phyloP scores from a whole-genome alignment of 2,797 vertebrate genomes.

The Liparis tanakae region DNA sequence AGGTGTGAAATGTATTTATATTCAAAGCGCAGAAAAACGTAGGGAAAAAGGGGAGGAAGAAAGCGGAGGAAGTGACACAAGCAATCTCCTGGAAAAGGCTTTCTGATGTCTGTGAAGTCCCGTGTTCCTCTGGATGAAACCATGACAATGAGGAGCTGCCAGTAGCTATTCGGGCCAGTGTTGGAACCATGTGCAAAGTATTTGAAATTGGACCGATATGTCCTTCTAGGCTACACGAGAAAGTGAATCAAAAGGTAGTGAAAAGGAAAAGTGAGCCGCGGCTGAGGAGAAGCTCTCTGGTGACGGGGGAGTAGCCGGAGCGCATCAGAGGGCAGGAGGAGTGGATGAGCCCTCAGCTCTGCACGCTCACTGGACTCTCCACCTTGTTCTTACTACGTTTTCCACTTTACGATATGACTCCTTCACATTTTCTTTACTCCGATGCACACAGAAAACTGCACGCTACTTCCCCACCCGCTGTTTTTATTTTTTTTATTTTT shows the following conservation, averaged over 20 bases:
- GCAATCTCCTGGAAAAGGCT: conserved; percentile 62
- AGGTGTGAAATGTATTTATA: conserved; percentile 80
- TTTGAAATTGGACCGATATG: conserved; percentile 54
- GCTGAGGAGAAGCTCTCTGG: conserved; percentile 51
- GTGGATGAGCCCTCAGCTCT: conserved; percentile 57
- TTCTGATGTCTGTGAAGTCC: conserved; percentile 63
- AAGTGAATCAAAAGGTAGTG: conserved; percentile 57
- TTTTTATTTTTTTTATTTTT: too few species aligned
- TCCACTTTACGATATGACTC: conserved; percentile 31
- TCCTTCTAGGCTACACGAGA: conserved; percentile 49
- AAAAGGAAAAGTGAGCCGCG: conserved; percentile 57
- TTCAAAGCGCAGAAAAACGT: conserved; percentile 57
- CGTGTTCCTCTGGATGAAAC: conserved; percentile 59
- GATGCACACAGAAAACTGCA: conserved; percentile 6
- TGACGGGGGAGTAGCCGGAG: conserved; percentile 52
- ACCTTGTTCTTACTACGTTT: conserved; percentile 40
- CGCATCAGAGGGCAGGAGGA: conserved; percentile 50
- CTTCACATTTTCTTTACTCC: conserved; percentile 15
- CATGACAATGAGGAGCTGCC: conserved; percentile 64
- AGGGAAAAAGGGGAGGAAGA: conserved; percentile 8
- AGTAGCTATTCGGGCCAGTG: conserved; percentile 38
- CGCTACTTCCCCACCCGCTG: background rate
- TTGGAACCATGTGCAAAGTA: conserved; percentile 42
- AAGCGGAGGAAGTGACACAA: conserved; percentile 66
- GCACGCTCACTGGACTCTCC: conserved; percentile 43